phyloP scores from a whole-genome alignment of 2,888 invertebrate genomes.

The Tetranychus piercei region DNA sequence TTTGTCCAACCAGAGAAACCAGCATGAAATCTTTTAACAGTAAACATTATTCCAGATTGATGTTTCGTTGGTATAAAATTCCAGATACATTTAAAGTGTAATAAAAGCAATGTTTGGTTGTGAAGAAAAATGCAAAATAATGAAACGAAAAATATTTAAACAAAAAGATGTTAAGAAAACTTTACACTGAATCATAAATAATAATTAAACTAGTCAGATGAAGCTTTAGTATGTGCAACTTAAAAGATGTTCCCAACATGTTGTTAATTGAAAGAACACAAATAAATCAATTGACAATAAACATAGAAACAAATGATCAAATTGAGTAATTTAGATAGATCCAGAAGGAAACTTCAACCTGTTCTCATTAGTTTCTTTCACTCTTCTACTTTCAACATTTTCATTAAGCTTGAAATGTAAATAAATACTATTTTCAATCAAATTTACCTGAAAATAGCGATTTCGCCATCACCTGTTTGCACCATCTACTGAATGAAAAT shows the following conservation, averaged over 20 bases:
- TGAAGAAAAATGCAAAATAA: too few relatives aligned
- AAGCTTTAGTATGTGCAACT: too few relatives aligned
- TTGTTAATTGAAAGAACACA: too few relatives aligned
- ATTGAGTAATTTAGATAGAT: too few relatives aligned
- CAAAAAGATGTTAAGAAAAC: background rate
- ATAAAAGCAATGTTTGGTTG: background rate
- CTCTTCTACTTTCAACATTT: too few relatives aligned
- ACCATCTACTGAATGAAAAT: background rate
- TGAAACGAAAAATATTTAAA: background rate
- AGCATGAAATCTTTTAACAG: background rate
- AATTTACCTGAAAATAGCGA: background rate
- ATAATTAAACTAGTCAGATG: background rate
- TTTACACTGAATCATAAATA: background rate
- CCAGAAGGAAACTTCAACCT: background rate
- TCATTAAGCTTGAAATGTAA: too few relatives aligned
- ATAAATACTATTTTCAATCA: background rate
- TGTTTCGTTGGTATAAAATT: background rate
- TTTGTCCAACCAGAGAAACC: background rate
- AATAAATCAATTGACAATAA: too few relatives aligned
- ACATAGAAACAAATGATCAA: too few relatives aligned
- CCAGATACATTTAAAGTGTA: background rate
- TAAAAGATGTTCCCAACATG: too few relatives aligned
- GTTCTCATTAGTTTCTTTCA: background rate
- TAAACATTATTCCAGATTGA: background rate
- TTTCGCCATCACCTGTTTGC: background rate